These are phyloP conservation scores for Seira sanloemensis DNA, from an alignment of 2,888 invertebrate genomes.

Conservation along the genomic window DNA sequence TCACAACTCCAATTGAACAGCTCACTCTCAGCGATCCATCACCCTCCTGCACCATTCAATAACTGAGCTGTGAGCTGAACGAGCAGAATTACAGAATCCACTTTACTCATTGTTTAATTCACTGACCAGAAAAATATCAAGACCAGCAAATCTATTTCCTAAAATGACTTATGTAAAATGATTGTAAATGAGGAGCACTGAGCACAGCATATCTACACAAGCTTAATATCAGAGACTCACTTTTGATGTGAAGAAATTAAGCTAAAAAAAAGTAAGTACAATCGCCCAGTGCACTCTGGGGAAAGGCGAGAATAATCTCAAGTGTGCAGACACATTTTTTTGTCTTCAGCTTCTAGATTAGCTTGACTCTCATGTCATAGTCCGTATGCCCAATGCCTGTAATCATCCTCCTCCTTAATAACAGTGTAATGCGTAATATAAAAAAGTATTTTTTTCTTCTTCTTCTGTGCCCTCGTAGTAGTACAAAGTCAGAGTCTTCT, in stretches of 20 bases:
- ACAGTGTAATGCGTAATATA: conserved; percentile 21
- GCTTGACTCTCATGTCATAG: not conserved
- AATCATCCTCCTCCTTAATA: conserved; percentile 44
- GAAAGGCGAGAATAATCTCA: conserved; percentile 39
- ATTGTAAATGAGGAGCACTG: no score
- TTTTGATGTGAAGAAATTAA: not conserved
- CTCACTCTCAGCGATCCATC: not conserved
- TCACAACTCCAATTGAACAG: not conserved
- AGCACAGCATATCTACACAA: no score
- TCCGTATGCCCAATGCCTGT: conserved; percentile 22
- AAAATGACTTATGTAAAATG: no score
- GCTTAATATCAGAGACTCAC: no score
- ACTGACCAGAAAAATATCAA: conserved; percentile 3
- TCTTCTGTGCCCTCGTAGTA: no score
- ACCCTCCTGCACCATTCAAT: not conserved
- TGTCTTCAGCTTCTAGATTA: not conserved
- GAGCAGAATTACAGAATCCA: not conserved
- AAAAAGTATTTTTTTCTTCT: no score
- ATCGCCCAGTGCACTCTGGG: conserved; percentile 3
- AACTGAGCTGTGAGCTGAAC: no score
- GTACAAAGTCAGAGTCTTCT: not conserved
- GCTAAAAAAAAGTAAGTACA: conserved; percentile 19
- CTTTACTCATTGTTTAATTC: not conserved
- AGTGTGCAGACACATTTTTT: not conserved
- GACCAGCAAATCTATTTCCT: not conserved